Evolutionary conservation across 2,888 invertebrate species (phyloP), one percentile per base, ranked within the genome.

Genomic region (Drosophila quinaria): DNA sequence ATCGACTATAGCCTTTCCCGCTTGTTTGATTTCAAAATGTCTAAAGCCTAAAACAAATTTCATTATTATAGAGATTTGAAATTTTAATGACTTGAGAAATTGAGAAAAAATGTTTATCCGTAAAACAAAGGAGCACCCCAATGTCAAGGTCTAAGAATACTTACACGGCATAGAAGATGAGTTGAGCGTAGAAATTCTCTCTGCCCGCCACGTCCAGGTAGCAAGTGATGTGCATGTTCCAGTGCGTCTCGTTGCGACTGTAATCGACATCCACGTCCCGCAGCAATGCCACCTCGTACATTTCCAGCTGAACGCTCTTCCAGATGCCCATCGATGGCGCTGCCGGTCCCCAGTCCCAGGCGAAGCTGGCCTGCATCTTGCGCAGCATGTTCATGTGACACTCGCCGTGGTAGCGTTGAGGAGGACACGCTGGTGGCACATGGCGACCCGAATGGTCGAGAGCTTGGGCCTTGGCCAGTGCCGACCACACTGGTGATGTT

Each of bases 301-400:
- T 94, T 91, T 96, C 95, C 49, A 97, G 91, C 66, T 93, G 94
- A 1, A 95, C 95, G 22, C 94, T 92, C 93, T 95, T 96, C 92
- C 98, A 99, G 62, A 99, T 95, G 50, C 99, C 99, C 85, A 96
- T 95, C 1, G 98, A 97, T 0, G 99, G 98, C 78, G 98, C 97
- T 0, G 98, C 97, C 3, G 98, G 97, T 6, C 99, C 99, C 99
- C 99, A 99, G 92, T 99, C 99, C 99, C 99, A 99, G 35, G 96
- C 94, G 91, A 98, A 99, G 0, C 98, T 97, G 0, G 98, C 96
- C 93, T 98, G 98, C 97, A 97, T 97, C 93, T 98, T 98, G 51
- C 98, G 94, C 52, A 98, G 93, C 93, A 97, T 96, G 93, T 99
- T 99, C 35, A 95, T 96, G 86, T 99, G 97, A 84, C 98, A 98